phyloP scores from a whole-genome alignment of 2,113 vertebrate species.

The Atlantisia rogersi region DNA sequence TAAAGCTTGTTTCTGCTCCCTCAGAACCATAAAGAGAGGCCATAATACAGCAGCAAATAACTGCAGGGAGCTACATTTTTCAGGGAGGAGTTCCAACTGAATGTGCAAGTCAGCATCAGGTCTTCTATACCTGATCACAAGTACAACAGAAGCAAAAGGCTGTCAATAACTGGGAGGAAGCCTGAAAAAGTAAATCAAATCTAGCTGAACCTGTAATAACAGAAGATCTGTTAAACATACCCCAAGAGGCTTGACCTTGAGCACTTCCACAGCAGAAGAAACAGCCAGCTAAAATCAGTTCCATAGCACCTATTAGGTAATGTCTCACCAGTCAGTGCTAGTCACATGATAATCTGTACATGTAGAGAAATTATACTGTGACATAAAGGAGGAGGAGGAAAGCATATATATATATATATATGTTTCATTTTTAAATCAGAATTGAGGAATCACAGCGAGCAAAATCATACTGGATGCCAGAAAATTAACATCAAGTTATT shows the following conservation, averaged over 20 bases:
- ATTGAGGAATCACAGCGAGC: not conserved
- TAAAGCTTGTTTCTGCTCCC: not conserved
- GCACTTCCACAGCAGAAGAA: not conserved
- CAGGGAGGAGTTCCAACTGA: not conserved
- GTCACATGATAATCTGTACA: not conserved
- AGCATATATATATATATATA: not conserved
- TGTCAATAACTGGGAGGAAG: not conserved
- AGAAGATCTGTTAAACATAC: not conserved
- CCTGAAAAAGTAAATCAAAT: not conserved
- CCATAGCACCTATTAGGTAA: not conserved
- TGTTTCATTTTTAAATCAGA: not conserved
- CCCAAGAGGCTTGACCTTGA: not conserved
- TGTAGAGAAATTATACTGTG: not conserved
- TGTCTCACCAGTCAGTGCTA: not conserved
- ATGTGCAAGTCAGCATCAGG: not conserved
- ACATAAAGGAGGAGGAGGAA: not conserved
- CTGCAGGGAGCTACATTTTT: not conserved
- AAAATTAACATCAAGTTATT: not conserved
- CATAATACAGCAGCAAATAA: not conserved
- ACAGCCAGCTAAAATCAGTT: not conserved
- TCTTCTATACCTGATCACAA: not conserved
- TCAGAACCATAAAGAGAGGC: not conserved
- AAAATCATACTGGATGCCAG: not conserved
- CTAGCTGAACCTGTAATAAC: not conserved
- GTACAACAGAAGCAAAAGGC: not conserved